Evolutionary conservation across 2,113 vertebrate species (phyloP).

Genomic region (Mungos mungo): DNA sequence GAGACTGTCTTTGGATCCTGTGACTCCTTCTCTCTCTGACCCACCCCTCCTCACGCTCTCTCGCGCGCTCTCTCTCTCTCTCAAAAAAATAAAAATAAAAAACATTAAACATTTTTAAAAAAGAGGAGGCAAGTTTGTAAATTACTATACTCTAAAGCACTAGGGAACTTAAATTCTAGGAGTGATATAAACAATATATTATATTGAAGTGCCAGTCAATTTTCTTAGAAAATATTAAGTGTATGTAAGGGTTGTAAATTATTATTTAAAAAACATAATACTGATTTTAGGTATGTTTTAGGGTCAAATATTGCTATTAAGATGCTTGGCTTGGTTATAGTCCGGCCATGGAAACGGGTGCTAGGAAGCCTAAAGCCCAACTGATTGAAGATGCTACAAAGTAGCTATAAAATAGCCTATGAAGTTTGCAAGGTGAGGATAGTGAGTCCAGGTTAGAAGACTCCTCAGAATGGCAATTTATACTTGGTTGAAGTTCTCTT

Average conservation of each 20-base stretch:
- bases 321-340: neutral
- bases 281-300: neutral
- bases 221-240: slow-evolving; percentile 34
- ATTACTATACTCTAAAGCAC: slow-evolving; percentile 37
- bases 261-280: slow-evolving; percentile 20
- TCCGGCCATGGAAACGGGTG: neutral
- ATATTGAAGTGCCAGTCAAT: slow-evolving; percentile 34
- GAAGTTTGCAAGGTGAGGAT: neutral
- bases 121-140: slow-evolving; percentile 61
- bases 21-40: too few relatives aligned
- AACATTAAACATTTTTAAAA: neutral
- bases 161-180: slow-evolving; percentile 39
- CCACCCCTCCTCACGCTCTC: too few relatives aligned
- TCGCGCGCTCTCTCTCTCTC: too few relatives aligned
- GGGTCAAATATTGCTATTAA: neutral
- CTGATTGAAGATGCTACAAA: neutral
- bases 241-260: slow-evolving; percentile 32
- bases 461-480: neutral
- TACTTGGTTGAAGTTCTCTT: neutral
- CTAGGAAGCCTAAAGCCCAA: neutral
- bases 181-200: slow-evolving; percentile 59
- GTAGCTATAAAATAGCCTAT: neutral
- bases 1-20: too few relatives aligned
- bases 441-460: neutral
- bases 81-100: too few relatives aligned